phyloP scores from a whole-genome alignment of 2,888 invertebrate species.

The Clusia tigrina region DNA sequence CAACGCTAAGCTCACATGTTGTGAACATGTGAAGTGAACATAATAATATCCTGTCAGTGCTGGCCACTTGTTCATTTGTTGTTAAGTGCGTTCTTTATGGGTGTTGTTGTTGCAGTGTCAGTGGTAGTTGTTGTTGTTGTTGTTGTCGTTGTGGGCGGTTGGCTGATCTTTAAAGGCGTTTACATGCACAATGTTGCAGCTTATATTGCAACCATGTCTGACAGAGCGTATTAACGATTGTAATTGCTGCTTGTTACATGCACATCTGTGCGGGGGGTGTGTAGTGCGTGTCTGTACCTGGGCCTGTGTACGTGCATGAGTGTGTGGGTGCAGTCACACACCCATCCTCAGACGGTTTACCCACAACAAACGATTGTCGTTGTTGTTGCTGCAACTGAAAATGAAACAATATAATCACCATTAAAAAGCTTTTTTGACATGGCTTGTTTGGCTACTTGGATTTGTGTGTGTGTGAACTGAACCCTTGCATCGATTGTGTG shows the following conservation, averaged over 20 bases:
- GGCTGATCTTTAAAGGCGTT: neutral
- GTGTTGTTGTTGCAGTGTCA: neutral
- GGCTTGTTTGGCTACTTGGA: conserved; percentile 31
- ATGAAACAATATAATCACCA: conserved; percentile 56
- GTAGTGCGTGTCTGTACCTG: neutral
- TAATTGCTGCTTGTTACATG: conserved; percentile 54
- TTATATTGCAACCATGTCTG: conserved; percentile 23
- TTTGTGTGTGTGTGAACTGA: conserved; percentile 15
- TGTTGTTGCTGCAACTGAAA: neutral
- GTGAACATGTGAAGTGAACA: conserved; percentile 55
- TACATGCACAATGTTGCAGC: neutral
- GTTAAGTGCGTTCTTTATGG: neutral
- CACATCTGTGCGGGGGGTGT: no score
- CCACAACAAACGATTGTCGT: neutral
- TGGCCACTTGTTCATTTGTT: neutral
- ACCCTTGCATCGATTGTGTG: neutral
- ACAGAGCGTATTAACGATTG: conserved; percentile 54
- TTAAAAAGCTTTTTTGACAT: conserved; percentile 57
- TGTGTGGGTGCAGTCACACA: conserved; percentile 6
- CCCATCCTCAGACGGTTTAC: conserved; percentile 11
- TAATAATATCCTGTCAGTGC: conserved; percentile 40
- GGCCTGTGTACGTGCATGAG: neutral
- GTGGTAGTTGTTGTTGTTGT: neutral
- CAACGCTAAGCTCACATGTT: conserved; percentile 45
- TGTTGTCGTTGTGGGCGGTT: neutral